Evolutionary conservation across 1,140 invertebrate species (phyloP).

Genomic region (Philotrypesis tridentata): DNA sequence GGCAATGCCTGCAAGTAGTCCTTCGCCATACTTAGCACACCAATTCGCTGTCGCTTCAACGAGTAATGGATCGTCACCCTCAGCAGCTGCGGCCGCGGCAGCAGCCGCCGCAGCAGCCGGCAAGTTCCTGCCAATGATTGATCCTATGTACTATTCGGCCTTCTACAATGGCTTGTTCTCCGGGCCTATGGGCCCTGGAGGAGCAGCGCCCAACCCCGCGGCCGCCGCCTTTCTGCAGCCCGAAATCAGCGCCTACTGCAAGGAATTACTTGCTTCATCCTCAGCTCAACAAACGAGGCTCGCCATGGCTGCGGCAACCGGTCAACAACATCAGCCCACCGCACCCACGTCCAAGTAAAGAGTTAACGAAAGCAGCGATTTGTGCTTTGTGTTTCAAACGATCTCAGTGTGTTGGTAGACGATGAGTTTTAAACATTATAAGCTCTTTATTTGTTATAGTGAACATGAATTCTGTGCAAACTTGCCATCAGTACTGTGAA

Average conservation of each 20-base stretch:
- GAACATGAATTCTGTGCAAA: background rate
- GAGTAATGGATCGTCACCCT: background rate
- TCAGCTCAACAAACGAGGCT: constrained; percentile 64
- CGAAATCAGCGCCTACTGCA: constrained; percentile 71
- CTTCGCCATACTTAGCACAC: constrained; percentile 60
- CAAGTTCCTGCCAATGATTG: constrained; percentile 69
- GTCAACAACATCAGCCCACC: constrained; percentile 62
- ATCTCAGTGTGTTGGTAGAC: constrained; percentile 34
- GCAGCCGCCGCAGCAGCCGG: constrained; percentile 50
- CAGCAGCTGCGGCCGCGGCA: constrained; percentile 1
- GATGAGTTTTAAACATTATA: background rate
- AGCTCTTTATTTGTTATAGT: background rate
- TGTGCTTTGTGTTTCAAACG: background rate
- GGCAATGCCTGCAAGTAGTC: constrained; percentile 52
- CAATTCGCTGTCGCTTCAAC: constrained; percentile 58
- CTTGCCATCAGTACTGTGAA: background rate
- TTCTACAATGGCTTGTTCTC: constrained; percentile 71
- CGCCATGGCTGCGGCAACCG: constrained; percentile 58
- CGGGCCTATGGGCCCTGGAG: constrained; percentile 61
- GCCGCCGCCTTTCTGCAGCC: constrained; percentile 62
- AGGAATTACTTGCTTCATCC: constrained; percentile 67
- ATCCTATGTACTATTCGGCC: constrained; percentile 69
- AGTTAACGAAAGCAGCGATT: background rate
- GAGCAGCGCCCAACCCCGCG: constrained; percentile 31
- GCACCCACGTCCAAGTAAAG: constrained; percentile 71